Evolutionary conservation across 2,888 invertebrate genomes (phyloP).

Genomic region (Temnothorax rugatulus): DNA sequence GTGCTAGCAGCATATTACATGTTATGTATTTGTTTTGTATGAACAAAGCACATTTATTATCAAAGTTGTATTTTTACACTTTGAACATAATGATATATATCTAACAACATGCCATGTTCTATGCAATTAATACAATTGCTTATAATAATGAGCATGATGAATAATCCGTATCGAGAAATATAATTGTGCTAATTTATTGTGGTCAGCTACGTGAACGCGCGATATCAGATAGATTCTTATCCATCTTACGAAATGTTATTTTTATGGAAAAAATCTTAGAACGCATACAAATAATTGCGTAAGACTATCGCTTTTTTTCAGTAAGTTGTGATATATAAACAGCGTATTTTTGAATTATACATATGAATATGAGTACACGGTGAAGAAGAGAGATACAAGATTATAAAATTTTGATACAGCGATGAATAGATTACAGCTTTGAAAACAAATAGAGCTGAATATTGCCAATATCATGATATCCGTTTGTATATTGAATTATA

Average conservation of each 20-base stretch:
- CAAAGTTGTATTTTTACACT: slow-evolving; percentile 38
- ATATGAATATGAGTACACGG: slow-evolving; percentile 3
- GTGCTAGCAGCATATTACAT: slow-evolving; percentile 36
- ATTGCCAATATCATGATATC: slow-evolving; percentile 4
- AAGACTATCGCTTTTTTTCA: slow-evolving; percentile 31
- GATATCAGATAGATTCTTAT: not conserved
- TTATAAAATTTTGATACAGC: slow-evolving; percentile 41
- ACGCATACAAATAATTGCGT: not conserved
- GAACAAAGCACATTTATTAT: slow-evolving; percentile 19
- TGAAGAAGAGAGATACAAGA: slow-evolving; percentile 3
- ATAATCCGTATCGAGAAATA: slow-evolving; percentile 1
- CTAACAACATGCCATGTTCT: not conserved
- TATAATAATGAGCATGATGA: slow-evolving; percentile 1
- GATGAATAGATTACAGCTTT: slow-evolving; percentile 34
- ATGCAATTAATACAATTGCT: slow-evolving; percentile 21
- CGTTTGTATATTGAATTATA: not conserved
- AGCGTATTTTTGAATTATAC: slow-evolving; percentile 31
- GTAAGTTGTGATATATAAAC: slow-evolving; percentile 25
- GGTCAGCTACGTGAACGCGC: not conserved
- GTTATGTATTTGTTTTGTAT: slow-evolving; percentile 39
- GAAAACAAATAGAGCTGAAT: slow-evolving; percentile 9
- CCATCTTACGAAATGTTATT: not conserved
- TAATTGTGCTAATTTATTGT: slow-evolving; percentile 24
- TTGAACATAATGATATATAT: slow-evolving; percentile 10
- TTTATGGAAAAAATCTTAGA: slow-evolving; percentile 8